phyloP scores from a whole-genome alignment of 2,113 vertebrate genomes.

The Gracilinanus agilis region DNA sequence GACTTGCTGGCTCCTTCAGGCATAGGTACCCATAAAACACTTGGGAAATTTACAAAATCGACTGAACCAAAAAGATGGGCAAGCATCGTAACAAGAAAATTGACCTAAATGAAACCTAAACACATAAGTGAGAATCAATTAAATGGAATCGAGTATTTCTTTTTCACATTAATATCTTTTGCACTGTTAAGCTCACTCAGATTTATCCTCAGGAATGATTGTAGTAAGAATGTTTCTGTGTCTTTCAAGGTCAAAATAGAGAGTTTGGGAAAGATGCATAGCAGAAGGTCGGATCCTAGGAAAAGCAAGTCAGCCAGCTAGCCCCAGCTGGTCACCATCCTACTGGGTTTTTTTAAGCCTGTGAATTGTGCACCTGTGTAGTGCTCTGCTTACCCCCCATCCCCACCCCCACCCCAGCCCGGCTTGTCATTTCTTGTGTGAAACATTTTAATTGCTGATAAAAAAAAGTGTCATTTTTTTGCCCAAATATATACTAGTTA shows the following conservation, averaged over 20 bases:
- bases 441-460: slow-evolving; percentile 72
- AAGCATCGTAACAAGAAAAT: slow-evolving; percentile 1
- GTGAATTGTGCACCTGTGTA: slow-evolving; percentile 74
- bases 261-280: slow-evolving; percentile 71
- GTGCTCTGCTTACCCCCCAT: slow-evolving; percentile 56
- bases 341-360: slow-evolving; percentile 41
- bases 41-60: slow-evolving; percentile 18
- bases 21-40: neutral
- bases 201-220: slow-evolving; percentile 34
- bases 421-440: slow-evolving; percentile 65
- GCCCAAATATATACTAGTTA: neutral
- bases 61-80: slow-evolving; percentile 9
- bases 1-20: neutral
- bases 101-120: neutral
- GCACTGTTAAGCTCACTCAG: slow-evolving; percentile 13
- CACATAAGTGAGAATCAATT: slow-evolving; percentile 23
- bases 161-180: slow-evolving; percentile 43
- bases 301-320: slow-evolving; percentile 76
- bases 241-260: slow-evolving; percentile 76
- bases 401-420: no score
- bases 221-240: slow-evolving; percentile 33
- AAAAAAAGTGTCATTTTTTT: slow-evolving; percentile 47
- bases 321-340: slow-evolving; percentile 78
- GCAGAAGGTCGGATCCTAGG: slow-evolving; percentile 75
- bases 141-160: slow-evolving; percentile 20